Percentiles rank a stretch among this genome's conserved stretches.
Evolutionary conservation across 30 jellyfish, hydroid and myxozoan species (phyloP).

Genomic region (Aurelia aurita): DNA sequence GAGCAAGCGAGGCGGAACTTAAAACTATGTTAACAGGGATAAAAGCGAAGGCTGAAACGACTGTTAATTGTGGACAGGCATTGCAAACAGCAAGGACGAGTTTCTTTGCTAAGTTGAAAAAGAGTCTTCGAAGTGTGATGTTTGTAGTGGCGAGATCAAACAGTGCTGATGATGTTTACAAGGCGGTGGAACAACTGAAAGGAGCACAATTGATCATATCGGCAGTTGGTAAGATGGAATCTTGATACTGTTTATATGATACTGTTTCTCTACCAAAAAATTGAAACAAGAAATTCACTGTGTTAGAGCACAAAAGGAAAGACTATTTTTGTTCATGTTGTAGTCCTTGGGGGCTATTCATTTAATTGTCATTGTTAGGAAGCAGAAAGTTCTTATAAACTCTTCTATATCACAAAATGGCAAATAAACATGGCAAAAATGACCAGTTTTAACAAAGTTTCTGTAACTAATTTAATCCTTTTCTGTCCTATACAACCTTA

Average conservation of each 20-base stretch:
- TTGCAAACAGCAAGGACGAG: slow-evolving; percentile 74
- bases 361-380: too few relatives aligned
- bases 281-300: too few relatives aligned
- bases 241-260: background rate
- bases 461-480: too few relatives aligned
- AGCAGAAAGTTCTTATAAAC: too few relatives aligned
- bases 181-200: slow-evolving; percentile 94
- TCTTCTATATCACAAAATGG: too few relatives aligned
- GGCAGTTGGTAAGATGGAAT: slow-evolving; percentile 68
- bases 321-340: too few relatives aligned
- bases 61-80: slow-evolving; percentile 92
- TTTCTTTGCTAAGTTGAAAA: slow-evolving; percentile 45
- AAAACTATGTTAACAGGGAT: slow-evolving; percentile 67
- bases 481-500: too few relatives aligned
- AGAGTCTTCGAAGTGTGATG: slow-evolving; percentile 60
- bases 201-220: slow-evolving; percentile 88
- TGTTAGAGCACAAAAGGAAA: too few relatives aligned
- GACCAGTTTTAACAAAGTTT: too few relatives aligned
- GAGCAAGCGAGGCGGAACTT: slow-evolving; percentile 57
- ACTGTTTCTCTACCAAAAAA: too few relatives aligned
- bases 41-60: slow-evolving; percentile 78
- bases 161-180: slow-evolving; percentile 87
- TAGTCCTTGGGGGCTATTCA: too few relatives aligned
- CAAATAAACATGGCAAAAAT: too few relatives aligned
- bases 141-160: slow-evolving; percentile 78